Evolutionary conservation across 2,113 vertebrate genomes (phyloP), one percentile per base, ranked within the genome.

Genomic region (Notothenia coriiceps): DNA sequence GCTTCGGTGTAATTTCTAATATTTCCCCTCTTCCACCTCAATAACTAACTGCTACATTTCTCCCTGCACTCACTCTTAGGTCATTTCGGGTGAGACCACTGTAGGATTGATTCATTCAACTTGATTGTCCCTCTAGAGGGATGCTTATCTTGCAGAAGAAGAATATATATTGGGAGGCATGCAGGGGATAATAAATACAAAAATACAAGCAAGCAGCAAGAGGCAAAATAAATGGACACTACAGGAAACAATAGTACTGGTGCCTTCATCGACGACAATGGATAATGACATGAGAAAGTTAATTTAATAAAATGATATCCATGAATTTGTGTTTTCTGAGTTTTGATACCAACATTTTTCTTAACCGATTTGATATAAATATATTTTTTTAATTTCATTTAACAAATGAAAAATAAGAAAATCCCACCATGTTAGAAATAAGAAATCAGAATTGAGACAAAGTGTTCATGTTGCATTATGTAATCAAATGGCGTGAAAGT

Each of bases 11-110:
- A 79, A 80, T 89, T 90, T 78, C 54, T 69, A 29, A 90, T 85
- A 82, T 81, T 88, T 80, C 79, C 71, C 50, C 56, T 84, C 52
- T 35, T 61, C 20, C 35, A 29, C 49, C 52, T 79, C 47, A 33
- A 80, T 86, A 67, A 83, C 68, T 83, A 81, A 74, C 52, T 74
- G 70, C 74, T 83, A 70, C 65, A 56, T 47, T 75, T 52, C 69
- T 68, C 18, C 65, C 74, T 14, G 4, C 63, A 40, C 40, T 47
- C 43, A 35, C 44, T 14, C 70, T 52, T 13, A 72, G 90, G 86
- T 92, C 86, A 91, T 86, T 63, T 82, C 1, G 52, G 89, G 90
- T 91, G 87, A 92, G 47, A 50, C 67, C 77, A 83, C 81, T 47
- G 72, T 50, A 55, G 46, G 61, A 68, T 80, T 71, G 80, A 67